Evolutionary conservation across 2,888 invertebrate genomes (phyloP).

Genomic region (Agrotis ipsilon): DNA sequence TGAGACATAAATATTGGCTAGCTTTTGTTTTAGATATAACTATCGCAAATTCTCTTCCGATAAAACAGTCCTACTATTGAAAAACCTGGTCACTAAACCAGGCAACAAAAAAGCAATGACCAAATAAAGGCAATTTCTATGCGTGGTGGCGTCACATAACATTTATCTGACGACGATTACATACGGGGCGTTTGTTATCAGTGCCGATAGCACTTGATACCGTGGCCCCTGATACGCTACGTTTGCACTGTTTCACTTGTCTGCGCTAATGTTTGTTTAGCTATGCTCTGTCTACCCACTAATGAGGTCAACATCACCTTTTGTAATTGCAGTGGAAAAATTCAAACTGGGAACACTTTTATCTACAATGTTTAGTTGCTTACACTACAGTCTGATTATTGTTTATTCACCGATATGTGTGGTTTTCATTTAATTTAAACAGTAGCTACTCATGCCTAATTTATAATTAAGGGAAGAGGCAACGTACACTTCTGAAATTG

Average conservation of each 20-base stretch:
- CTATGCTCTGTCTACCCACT: conserved; percentile 74
- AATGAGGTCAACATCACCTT: conserved; percentile 77
- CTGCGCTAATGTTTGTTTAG: conserved; percentile 85
- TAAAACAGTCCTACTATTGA: background rate
- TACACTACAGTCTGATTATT: conserved; percentile 29
- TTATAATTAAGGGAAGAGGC: background rate
- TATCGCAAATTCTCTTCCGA: no score
- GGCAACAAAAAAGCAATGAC: no score
- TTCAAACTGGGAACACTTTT: conserved; percentile 32
- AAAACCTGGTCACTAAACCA: background rate
- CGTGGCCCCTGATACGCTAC: conserved; percentile 81
- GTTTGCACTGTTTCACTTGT: conserved; percentile 82
- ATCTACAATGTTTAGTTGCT: conserved; percentile 40
- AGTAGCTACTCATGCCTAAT: conserved; percentile 4
- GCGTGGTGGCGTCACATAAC: conserved; percentile 21
- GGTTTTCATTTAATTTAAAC: conserved; percentile 6
- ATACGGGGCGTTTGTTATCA: conserved; percentile 70
- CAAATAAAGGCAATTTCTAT: conserved; percentile 5
- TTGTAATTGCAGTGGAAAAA: conserved; percentile 67
- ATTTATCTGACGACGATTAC: conserved; percentile 58
- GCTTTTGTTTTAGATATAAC: no score
- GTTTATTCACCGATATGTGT: conserved; percentile 16
- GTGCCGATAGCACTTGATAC: conserved; percentile 79
- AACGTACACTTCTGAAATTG: conserved; percentile 1
- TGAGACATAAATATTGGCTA: no score